These are phyloP conservation scores for Protodeltote pygarga DNA, from an alignment of 2,888 invertebrate genomes.

Conservation along the genomic window DNA sequence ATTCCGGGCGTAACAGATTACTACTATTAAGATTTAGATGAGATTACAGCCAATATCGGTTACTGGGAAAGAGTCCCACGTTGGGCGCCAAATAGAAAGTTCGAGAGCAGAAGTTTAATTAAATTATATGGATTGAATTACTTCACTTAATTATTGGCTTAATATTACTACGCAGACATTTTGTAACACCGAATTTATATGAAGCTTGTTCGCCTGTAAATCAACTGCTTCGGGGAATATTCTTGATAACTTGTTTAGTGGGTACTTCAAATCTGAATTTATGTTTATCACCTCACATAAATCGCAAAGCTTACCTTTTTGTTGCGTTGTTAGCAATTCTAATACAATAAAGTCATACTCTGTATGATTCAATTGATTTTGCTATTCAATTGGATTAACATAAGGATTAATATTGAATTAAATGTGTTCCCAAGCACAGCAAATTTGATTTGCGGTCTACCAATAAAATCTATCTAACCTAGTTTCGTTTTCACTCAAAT, in stretches of 20 bases:
- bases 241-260: slow-evolving; percentile 7
- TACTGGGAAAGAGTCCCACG: slow-evolving; percentile 33
- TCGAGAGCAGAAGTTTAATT: slow-evolving; percentile 30
- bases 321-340: neutral
- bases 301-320: neutral
- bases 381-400: too few relatives aligned
- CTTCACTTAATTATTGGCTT: slow-evolving; percentile 29
- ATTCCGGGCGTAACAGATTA: slow-evolving; percentile 15
- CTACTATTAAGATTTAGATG: slow-evolving; percentile 31
- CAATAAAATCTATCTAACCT: too few relatives aligned
- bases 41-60: slow-evolving; percentile 34
- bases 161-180: slow-evolving; percentile 20
- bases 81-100: slow-evolving; percentile 47
- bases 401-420: neutral
- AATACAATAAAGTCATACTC: neutral
- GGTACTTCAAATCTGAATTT: neutral
- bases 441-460: too few relatives aligned
- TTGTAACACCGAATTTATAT: slow-evolving; percentile 29
- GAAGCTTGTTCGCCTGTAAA: slow-evolving; percentile 26
- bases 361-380: neutral
- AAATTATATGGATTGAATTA: slow-evolving; percentile 32
- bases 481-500: too few relatives aligned
- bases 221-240: slow-evolving; percentile 19
- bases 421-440: too few relatives aligned
- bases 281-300: neutral